These are phyloP conservation scores for Tortricodes alternella DNA, from an alignment of 2,888 invertebrate species.

Conservation along the genomic window DNA sequence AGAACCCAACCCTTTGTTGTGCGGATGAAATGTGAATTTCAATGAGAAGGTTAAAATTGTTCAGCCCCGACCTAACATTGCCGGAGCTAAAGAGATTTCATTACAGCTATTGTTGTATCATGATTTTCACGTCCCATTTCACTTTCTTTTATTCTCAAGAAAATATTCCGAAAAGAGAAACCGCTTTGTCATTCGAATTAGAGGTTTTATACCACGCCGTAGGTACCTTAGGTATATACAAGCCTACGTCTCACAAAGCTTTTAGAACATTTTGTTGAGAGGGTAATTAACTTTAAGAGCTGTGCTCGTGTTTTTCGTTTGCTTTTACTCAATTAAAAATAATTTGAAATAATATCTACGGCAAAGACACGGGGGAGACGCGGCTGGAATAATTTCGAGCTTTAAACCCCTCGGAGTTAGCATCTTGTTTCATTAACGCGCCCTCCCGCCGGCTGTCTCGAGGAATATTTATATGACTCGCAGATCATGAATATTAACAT, in stretches of 20 bases:
- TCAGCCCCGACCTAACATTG: slow-evolving; percentile 54
- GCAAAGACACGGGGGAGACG: slow-evolving; percentile 58
- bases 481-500: slow-evolving; percentile 72
- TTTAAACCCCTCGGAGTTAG: slow-evolving; percentile 60
- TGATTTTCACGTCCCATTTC: slow-evolving; percentile 70
- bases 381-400: slow-evolving; percentile 67
- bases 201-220: slow-evolving; percentile 47
- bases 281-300: slow-evolving; percentile 66
- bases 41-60: slow-evolving; percentile 76
- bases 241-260: slow-evolving; percentile 51
- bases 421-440: slow-evolving; percentile 76
- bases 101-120: slow-evolving; percentile 73
- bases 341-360: slow-evolving; percentile 74
- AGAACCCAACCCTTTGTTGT: slow-evolving; percentile 72
- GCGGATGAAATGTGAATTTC: slow-evolving; percentile 74
- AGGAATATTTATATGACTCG: slow-evolving; percentile 69
- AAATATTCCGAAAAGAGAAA: slow-evolving; percentile 34
- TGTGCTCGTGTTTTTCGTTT: slow-evolving; percentile 68
- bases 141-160: slow-evolving; percentile 60
- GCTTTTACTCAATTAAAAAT: slow-evolving; percentile 78
- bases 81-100: slow-evolving; percentile 64
- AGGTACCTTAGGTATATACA: slow-evolving; percentile 14
- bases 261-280: slow-evolving; percentile 55
- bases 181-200: slow-evolving; percentile 57
- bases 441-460: slow-evolving; percentile 48